Percentiles rank a stretch among this genome's conserved stretches.
Conservation (phyloP, 2,113 vertebrate species). For the Cisticola juncidis region DNA sequence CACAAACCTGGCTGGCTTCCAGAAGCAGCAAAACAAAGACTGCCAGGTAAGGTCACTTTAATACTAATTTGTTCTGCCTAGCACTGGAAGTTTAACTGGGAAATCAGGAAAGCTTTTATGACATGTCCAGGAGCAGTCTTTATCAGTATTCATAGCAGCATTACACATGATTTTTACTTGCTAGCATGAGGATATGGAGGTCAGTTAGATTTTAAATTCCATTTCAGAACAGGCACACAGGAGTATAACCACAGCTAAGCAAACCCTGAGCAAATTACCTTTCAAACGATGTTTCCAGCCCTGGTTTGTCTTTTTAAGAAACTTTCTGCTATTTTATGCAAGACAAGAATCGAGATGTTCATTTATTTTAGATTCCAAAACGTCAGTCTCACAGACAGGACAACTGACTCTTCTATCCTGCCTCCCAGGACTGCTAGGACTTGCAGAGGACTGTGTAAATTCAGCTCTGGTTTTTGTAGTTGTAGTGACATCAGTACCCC, state of each 20-base stretch:
- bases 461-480: not conserved
- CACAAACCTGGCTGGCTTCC: not conserved
- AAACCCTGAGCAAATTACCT: constrained; percentile 12
- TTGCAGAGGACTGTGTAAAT: not conserved
- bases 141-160: not conserved
- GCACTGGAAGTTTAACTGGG: not conserved
- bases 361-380: constrained; percentile 85
- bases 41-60: not conserved
- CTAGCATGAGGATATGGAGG: not conserved
- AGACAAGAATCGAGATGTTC: constrained; percentile 90
- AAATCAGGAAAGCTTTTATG: not conserved
- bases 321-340: not conserved
- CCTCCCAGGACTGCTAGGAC: not conserved
- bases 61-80: not conserved
- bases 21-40: not conserved
- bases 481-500: not conserved
- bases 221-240: not conserved
- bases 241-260: not conserved
- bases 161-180: not conserved
- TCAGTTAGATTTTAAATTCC: not conserved
- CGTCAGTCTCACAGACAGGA: constrained; percentile 81
- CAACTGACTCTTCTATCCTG: constrained; percentile 76
- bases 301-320: not conserved
- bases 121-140: not conserved
- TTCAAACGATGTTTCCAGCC: not conserved